These are phyloP conservation scores for Lepus townsendii DNA, from an alignment of 2,797 vertebrate species.

Conservation along the genomic window DNA sequence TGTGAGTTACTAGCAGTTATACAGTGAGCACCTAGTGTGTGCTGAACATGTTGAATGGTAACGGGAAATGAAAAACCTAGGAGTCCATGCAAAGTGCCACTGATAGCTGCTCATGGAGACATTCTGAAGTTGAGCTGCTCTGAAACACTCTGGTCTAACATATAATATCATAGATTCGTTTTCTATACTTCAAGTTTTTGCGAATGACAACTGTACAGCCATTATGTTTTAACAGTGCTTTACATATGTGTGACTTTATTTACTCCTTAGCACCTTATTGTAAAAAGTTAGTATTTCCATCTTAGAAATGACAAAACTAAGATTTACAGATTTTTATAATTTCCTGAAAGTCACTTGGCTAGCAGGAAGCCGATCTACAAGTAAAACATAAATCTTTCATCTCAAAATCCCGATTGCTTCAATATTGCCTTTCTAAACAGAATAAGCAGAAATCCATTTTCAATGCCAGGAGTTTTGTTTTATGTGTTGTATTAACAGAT, in stretches of 20 bases:
- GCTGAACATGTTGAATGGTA: background rate
- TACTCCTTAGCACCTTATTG: conserved; percentile 7
- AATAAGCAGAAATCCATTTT: background rate
- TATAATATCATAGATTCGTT: background rate
- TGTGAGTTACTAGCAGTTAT: background rate
- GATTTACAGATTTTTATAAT: conserved; percentile 16
- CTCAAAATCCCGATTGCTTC: conserved; percentile 10
- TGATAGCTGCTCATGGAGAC: background rate
- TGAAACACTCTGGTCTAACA: background rate
- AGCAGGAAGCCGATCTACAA: conserved; percentile 12
- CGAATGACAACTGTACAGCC: background rate
- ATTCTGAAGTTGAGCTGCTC: background rate
- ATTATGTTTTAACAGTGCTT: background rate
- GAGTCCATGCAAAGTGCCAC: background rate
- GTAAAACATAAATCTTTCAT: background rate
- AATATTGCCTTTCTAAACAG: background rate
- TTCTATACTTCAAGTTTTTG: background rate
- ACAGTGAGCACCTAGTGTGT: background rate
- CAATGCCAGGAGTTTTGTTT: background rate
- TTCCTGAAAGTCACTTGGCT: conserved; percentile 14
- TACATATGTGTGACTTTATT: background rate
- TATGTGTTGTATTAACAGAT: conserved; percentile 25
- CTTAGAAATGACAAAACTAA: conserved; percentile 58
- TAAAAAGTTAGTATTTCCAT: conserved; percentile 35
- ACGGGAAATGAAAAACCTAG: background rate